phyloP scores from a whole-genome alignment of 2,113 vertebrate genomes.

The Picathartes gymnocephalus region DNA sequence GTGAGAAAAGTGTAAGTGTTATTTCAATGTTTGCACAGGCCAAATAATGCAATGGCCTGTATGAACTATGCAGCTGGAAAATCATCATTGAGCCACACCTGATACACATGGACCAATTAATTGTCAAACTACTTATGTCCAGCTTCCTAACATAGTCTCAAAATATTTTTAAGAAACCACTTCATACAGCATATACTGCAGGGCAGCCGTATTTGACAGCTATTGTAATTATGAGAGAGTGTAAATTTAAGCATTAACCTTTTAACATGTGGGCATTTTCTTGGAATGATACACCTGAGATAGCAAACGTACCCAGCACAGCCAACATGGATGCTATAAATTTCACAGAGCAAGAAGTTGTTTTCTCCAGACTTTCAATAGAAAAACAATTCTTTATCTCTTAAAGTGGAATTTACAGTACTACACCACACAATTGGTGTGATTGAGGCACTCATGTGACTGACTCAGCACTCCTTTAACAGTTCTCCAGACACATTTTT shows the following conservation, averaged over 20 bases:
- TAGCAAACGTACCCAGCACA: background rate
- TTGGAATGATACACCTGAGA: background rate
- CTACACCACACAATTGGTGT: background rate
- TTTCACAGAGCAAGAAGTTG: background rate
- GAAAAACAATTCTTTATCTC: background rate
- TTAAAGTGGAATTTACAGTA: background rate
- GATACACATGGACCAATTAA: background rate
- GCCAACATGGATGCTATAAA: background rate
- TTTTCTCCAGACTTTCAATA: conserved; percentile 32
- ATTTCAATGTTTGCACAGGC: background rate
- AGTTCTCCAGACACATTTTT: background rate
- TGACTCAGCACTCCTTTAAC: background rate
- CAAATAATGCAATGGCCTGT: background rate
- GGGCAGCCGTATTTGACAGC: background rate
- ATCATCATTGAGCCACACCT: background rate
- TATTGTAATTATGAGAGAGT: background rate
- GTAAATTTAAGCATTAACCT: background rate
- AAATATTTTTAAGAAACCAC: background rate
- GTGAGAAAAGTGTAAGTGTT: conserved; percentile 10
- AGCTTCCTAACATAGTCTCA: background rate
- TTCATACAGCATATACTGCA: background rate
- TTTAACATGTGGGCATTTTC: background rate
- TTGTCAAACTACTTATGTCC: background rate
- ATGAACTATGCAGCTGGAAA: background rate
- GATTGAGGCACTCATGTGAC: background rate